phyloP scores from a whole-genome alignment of 2,888 invertebrate genomes.

The Cheilosia impressa region DNA sequence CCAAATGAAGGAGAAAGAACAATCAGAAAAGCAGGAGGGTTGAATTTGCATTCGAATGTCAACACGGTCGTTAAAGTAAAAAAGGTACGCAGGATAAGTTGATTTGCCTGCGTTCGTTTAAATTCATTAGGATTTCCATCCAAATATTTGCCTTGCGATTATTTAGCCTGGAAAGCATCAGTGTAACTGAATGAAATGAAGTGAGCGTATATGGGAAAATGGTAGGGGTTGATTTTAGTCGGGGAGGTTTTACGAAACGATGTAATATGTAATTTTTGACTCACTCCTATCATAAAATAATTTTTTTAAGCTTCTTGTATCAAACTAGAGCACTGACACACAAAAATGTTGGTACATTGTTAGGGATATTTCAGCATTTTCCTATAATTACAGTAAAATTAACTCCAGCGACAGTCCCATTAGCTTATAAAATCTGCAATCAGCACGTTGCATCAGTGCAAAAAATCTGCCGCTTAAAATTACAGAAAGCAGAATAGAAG shows the following conservation, averaged over 20 bases:
- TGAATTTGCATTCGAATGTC: slow-evolving; percentile 68
- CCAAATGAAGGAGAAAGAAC: slow-evolving; percentile 67
- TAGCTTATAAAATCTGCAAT: too few relatives aligned
- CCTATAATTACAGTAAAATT: too few relatives aligned
- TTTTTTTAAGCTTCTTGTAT: too few relatives aligned
- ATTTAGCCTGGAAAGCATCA: slow-evolving; percentile 51
- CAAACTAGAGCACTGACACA: too few relatives aligned
- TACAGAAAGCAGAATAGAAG: too few relatives aligned
- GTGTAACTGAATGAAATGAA: slow-evolving; percentile 42
- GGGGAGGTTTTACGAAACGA: slow-evolving; percentile 1
- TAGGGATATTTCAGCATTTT: too few relatives aligned
- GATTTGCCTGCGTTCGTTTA: slow-evolving; percentile 67
- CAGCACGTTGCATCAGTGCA: too few relatives aligned
- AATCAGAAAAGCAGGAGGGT: slow-evolving; percentile 61
- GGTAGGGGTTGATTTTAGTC: slow-evolving; percentile 34
- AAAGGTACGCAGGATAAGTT: slow-evolving; percentile 71
- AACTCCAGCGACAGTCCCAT: too few relatives aligned
- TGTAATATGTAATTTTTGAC: too few relatives aligned
- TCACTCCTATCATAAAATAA: too few relatives aligned
- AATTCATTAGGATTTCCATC: slow-evolving; percentile 69
- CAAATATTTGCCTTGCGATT: slow-evolving; percentile 71
- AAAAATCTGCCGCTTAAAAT: too few relatives aligned
- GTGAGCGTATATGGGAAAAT: background rate
- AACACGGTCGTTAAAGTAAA: slow-evolving; percentile 59
- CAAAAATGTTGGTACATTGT: too few relatives aligned